phyloP scores from a whole-genome alignment of 1,140 invertebrate genomes.

The Ceratina calcarata region DNA sequence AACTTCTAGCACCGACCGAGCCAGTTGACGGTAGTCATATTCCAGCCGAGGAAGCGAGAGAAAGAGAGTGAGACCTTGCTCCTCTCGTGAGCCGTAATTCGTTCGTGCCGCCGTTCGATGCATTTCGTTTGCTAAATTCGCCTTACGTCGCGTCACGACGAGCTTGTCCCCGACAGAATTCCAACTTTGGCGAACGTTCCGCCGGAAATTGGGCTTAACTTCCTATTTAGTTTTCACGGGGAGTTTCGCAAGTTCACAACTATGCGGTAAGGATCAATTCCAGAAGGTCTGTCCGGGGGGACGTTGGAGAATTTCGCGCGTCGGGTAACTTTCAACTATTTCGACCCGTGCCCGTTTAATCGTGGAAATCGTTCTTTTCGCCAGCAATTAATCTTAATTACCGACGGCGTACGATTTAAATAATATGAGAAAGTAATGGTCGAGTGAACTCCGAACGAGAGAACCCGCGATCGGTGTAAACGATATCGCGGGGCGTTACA shows the following conservation, averaged over 20 bases:
- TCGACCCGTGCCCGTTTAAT: not conserved
- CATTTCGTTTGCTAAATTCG: conserved; percentile 35
- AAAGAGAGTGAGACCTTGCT: not conserved
- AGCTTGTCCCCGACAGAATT: conserved; percentile 7
- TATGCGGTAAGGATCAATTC: conserved; percentile 15
- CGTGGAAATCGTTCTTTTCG: not conserved
- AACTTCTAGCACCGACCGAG: not conserved
- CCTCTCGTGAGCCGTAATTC: conserved; percentile 34
- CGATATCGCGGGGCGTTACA: not conserved
- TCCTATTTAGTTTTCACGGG: conserved; percentile 11
- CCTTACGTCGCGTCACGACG: not conserved
- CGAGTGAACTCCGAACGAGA: too few species aligned
- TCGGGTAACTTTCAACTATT: not conserved
- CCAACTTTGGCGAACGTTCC: not conserved
- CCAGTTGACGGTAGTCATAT: conserved; percentile 35
- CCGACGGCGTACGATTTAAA: too few species aligned
- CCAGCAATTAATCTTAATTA: not conserved
- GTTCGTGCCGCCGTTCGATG: conserved; percentile 41
- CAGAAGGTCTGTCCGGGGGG: not conserved
- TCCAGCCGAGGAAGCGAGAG: not conserved
- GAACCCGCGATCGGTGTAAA: too few species aligned
- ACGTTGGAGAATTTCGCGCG: not conserved
- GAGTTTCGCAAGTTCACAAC: conserved; percentile 10
- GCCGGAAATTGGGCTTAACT: conserved; percentile 12
- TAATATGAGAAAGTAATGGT: too few species aligned